Base-by-base conservation (phyloP, 2,797 vertebrate genomes). In the Mormyrus hasselquistii region DNA sequence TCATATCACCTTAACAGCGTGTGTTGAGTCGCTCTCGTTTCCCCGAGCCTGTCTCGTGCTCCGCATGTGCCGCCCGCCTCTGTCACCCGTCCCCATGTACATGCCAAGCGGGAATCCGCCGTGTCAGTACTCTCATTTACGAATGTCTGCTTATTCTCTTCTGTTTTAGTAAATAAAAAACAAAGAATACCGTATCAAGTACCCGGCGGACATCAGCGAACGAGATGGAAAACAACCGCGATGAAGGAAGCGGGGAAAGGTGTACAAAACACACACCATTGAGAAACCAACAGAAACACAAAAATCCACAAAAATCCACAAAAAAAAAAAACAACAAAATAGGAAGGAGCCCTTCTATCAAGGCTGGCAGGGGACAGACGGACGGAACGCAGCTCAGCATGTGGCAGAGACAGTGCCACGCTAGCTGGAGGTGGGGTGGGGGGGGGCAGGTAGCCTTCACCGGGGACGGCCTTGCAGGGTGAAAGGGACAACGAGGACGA, bases 111-210 rank as follows among this genome's bases (percentile, higher is more conserved):
- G 0, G 3, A 52, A 25, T 79, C n/a, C 44, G 9, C 62, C 86
- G 44, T 34, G 7, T 57, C 22, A 25, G 16, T n/a, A 29, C 12
- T 73, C 49, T 55, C 9, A 53, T 86, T 92, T 90, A 89, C 82
- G 93, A 93, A 94, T 92, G 92, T 92, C 88, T 92, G 79, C 91
- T 91, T 93, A 88, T 94, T 94, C 53, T 94, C 73, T 91, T 95
- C 86, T 94, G 87, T 94, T 94, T 87, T 93, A 96, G 95, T 96
- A 96, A 96, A 95, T 94, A 92, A 94, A 89, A 92, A 90, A 65
- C 90, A 95, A 87, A 91, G 87, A 93, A 93, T 93, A 92, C 90
- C 92, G 89, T 91, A 92, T 92, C 91, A 92, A 91, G 91, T 91
- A 92, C 91, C 62, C 92, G 92, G 93, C 91, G 95, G 95, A 95